Evolutionary conservation across 2,888 invertebrate species (phyloP).

Genomic region (Priapulus caudatus): DNA sequence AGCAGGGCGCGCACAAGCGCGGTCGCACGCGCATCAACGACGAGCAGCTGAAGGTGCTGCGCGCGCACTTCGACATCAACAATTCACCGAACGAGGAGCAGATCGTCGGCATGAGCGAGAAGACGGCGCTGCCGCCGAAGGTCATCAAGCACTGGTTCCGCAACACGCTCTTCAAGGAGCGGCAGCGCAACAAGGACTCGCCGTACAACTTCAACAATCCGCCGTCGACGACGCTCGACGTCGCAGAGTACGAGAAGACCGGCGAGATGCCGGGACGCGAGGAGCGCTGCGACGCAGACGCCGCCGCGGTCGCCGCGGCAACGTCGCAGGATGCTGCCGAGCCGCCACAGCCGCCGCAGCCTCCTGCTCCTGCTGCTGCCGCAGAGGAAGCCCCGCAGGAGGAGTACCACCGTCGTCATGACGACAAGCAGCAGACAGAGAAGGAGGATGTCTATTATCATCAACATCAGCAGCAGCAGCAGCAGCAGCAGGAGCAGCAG

Average conservation of each 20-base stretch:
- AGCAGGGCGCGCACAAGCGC: conserved; percentile 62
- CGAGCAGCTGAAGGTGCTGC: conserved; percentile 89
- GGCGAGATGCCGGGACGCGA: no score
- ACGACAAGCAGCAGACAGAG: no score
- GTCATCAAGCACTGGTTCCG: conserved; percentile 25
- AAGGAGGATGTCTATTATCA: no score
- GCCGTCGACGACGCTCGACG: background rate
- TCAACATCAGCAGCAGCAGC: no score
- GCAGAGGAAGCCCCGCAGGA: no score
- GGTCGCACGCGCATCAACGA: conserved; percentile 97
- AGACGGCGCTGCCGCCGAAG: conserved; percentile 92
- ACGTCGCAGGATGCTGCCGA: no score
- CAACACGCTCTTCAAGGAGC: background rate
- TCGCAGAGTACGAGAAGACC: background rate
- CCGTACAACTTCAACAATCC: conserved; percentile 1
- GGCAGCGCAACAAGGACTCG: background rate
- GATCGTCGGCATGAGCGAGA: conserved; percentile 93
- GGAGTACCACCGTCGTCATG: no score
- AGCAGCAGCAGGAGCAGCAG: no score
- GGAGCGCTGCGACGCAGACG: no score
- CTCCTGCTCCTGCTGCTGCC: no score
- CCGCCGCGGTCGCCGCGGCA: no score
- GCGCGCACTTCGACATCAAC: conserved; percentile 98
- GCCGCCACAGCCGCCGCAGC: no score
- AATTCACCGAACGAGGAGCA: conserved; percentile 98